A percentile compares a stretch with the other conserved stretches of the same genome.
phyloP scores from a whole-genome alignment of 2,113 vertebrate species.

The Coptodon rendalli region DNA sequence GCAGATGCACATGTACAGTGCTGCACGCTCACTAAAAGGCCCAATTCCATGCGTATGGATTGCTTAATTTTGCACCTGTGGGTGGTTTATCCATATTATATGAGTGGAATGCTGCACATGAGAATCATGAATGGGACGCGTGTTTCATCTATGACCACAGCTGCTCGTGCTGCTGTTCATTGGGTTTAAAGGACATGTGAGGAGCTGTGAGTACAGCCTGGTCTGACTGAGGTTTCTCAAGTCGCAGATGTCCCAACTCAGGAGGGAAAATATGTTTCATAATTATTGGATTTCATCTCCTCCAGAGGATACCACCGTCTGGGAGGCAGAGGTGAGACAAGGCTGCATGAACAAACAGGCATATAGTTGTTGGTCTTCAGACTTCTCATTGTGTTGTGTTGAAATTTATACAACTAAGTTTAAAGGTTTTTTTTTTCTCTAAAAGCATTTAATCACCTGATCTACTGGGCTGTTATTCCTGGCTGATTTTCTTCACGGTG shows the following conservation, averaged over 20 bases:
- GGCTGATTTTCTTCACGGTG: not conserved
- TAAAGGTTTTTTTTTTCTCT: not conserved
- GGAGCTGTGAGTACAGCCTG: not conserved
- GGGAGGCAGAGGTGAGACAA: not conserved
- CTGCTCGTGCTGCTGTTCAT: not conserved
- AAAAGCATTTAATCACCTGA: not conserved
- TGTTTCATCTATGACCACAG: not conserved
- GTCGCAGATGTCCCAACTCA: not conserved
- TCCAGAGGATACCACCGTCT: not conserved
- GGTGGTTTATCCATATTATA: not conserved
- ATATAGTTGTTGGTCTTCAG: not conserved
- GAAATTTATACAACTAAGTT: not conserved
- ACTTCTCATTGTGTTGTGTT: not conserved
- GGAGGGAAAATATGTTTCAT: not conserved
- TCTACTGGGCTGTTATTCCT: not conserved
- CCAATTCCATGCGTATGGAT: not conserved
- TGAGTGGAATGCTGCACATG: not conserved
- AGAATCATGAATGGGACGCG: not conserved
- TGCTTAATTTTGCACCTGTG: not conserved
- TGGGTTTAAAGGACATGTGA: not conserved
- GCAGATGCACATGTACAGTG: accelerated
- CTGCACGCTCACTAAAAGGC: not conserved
- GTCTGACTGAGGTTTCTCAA: constrained; percentile 23
- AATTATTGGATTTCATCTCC: not conserved
- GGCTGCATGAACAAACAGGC: not conserved